Conservation (phyloP, 2,797 vertebrate species). For the Acanthornis magna region DNA sequence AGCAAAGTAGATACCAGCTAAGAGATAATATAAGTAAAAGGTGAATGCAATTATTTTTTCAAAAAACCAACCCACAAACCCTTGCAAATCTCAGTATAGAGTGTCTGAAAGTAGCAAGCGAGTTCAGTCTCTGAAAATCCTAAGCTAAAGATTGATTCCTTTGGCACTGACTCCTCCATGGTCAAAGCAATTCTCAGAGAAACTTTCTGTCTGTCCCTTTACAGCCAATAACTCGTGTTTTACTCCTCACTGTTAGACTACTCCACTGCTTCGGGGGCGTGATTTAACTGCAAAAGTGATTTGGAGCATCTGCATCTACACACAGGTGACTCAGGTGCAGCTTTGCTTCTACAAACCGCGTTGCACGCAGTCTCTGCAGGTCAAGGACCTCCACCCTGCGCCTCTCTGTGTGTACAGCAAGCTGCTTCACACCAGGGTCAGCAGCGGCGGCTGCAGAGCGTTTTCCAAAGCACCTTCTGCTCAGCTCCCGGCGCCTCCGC, state of each 20-base stretch:
- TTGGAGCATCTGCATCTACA: conserved; percentile 48
- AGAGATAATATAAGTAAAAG: conserved; percentile 36
- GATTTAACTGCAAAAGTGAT: conserved; percentile 30
- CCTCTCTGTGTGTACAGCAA: conserved; percentile 9
- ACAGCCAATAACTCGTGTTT: conserved; percentile 6
- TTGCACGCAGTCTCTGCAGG: conserved; percentile 13
- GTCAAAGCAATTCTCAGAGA: conserved; percentile 51
- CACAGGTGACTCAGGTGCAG: conserved; percentile 10
- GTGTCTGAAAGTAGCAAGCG: neutral
- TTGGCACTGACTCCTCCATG: conserved; percentile 54
- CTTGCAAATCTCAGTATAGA: neutral
- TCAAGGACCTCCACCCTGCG: neutral
- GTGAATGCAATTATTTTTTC: neutral
- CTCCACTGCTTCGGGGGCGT: neutral
- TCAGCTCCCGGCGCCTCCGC: conserved; percentile 40
- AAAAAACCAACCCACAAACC: neutral
- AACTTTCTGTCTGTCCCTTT: neutral
- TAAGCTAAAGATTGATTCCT: conserved; percentile 40
- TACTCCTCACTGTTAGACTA: conserved; percentile 25
- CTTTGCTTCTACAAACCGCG: conserved; percentile 27
- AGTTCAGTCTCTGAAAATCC: conserved; percentile 16
- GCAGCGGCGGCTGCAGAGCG: conserved; percentile 40
- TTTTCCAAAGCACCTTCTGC: conserved; percentile 44
- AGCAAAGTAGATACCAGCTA: conserved; percentile 55
- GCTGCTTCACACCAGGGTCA: conserved; percentile 1